These are phyloP conservation scores for Corynorhinus townsendii DNA, from an alignment of 2,113 vertebrate species.

Conservation along the genomic window DNA sequence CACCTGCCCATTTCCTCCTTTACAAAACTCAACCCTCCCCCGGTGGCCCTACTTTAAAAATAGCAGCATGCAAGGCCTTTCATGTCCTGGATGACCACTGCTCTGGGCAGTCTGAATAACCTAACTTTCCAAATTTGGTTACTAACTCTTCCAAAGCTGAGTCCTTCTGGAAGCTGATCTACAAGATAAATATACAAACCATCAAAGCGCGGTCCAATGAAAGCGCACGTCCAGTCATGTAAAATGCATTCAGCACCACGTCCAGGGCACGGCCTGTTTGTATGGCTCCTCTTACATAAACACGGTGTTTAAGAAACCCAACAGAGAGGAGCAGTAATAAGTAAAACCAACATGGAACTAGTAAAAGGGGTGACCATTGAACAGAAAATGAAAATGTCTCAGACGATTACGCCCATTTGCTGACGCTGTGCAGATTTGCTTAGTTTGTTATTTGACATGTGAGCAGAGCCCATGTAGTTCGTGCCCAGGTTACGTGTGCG, in stretches of 20 bases:
- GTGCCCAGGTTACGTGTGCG: slow-evolving; percentile 62
- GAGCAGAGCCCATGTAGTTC: slow-evolving; percentile 61
- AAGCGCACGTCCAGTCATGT: not conserved
- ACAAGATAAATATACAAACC: slow-evolving; percentile 28
- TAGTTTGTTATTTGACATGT: slow-evolving; percentile 67
- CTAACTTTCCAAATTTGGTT: not conserved
- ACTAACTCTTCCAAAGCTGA: not conserved
- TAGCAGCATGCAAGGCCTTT: slow-evolving; percentile 26
- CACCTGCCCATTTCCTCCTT: slow-evolving; percentile 37
- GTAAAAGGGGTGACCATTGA: slow-evolving; percentile 76
- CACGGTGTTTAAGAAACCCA: slow-evolving; percentile 55
- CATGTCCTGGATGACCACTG: not conserved
- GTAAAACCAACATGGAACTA: slow-evolving; percentile 69
- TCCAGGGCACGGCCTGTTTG: not conserved
- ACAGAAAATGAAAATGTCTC: slow-evolving; percentile 68
- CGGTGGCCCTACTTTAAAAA: slow-evolving; percentile 14
- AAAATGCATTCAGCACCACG: not conserved
- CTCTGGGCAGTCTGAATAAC: not conserved
- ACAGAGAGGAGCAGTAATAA: slow-evolving; percentile 49
- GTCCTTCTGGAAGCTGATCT: not conserved
- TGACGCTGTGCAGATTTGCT: slow-evolving; percentile 66
- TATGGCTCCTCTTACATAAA: slow-evolving; percentile 49
- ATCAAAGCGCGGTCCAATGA: not conserved
- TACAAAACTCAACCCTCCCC: slow-evolving; percentile 26
- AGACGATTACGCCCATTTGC: slow-evolving; percentile 64